Percentiles rank a stretch among this genome's conserved stretches.
Evolutionary conservation across 2,888 invertebrate genomes (phyloP).

Genomic region (Drosophila longiperda): DNA sequence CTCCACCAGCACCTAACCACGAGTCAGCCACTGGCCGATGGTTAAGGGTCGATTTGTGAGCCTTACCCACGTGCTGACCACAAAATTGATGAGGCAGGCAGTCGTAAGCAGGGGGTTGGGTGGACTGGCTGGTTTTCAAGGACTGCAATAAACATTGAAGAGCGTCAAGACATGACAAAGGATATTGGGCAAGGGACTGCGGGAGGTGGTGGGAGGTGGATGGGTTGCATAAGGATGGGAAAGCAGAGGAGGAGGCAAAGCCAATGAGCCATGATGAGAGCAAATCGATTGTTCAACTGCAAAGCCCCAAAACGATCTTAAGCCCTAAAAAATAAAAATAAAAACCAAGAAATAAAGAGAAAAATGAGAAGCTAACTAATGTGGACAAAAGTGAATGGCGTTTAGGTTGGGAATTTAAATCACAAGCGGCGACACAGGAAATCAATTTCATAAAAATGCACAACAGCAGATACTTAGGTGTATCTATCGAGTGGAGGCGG

Average conservation of each 20-base stretch:
- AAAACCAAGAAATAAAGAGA: neutral
- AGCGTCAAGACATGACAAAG: slow-evolving; percentile 64
- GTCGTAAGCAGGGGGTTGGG: slow-evolving; percentile 16
- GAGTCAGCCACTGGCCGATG: neutral
- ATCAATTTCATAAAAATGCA: slow-evolving; percentile 68
- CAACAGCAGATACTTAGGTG: slow-evolving; percentile 40
- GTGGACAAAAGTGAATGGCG: slow-evolving; percentile 18
- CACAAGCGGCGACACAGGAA: slow-evolving; percentile 48
- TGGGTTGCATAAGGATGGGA: neutral
- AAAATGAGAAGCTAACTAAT: slow-evolving; percentile 42
- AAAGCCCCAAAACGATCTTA: slow-evolving; percentile 61
- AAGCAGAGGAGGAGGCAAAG: slow-evolving; percentile 28
- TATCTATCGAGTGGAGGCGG: neutral
- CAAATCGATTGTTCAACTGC: slow-evolving; percentile 73
- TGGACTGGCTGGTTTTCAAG: slow-evolving; percentile 12
- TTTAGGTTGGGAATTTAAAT: slow-evolving; percentile 29
- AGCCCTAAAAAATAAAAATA: slow-evolving; percentile 23
- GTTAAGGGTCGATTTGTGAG: slow-evolving; percentile 6
- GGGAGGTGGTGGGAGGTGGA: neutral
- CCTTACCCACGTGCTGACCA: slow-evolving; percentile 55
- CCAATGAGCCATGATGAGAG: slow-evolving; percentile 74
- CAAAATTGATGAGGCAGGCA: slow-evolving; percentile 70
- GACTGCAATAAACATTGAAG: slow-evolving; percentile 67
- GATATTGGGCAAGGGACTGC: slow-evolving; percentile 36
- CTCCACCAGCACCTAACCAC: neutral